A percentile compares a stretch with the other conserved stretches of the same genome.
These are phyloP conservation scores for Agrilus planipennis DNA, from an alignment of 1,140 invertebrate genomes.

Conservation along the genomic window DNA sequence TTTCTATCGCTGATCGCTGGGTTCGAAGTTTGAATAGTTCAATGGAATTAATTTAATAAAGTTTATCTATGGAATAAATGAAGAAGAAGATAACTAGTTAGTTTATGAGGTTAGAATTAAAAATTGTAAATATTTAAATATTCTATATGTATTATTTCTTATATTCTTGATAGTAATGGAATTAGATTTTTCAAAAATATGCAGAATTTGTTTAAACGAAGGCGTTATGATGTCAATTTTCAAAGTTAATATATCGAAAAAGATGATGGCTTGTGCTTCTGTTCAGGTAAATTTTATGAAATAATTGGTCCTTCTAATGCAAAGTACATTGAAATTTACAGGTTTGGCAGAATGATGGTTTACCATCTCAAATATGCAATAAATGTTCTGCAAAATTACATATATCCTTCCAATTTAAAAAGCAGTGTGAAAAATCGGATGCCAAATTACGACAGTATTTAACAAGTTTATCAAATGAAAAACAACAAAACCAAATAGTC, in stretches of 20 bases:
- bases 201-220: constrained; percentile 31
- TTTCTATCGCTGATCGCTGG: too few relatives aligned
- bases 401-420: constrained; percentile 36
- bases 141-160: too few relatives aligned
- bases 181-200: constrained; percentile 31
- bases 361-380: constrained; percentile 35
- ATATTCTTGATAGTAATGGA: too few relatives aligned
- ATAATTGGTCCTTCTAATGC: constrained; percentile 1
- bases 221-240: constrained; percentile 34
- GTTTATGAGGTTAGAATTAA: too few relatives aligned
- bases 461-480: constrained; percentile 11
- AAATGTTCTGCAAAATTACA: constrained; percentile 35
- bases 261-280: constrained; percentile 34
- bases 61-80: too few relatives aligned
- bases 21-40: too few relatives aligned
- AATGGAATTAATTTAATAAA: too few relatives aligned
- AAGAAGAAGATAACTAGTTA: too few relatives aligned
- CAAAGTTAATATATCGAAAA: constrained; percentile 34
- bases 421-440: constrained; percentile 34
- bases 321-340: constrained; percentile 12
- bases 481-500: constrained; percentile 4
- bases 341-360: constrained; percentile 36
- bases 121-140: too few relatives aligned
- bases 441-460: constrained; percentile 30
- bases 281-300: constrained; percentile 26